These are phyloP conservation scores for Drosophila yooni DNA, from an alignment of 2,888 invertebrate species.

Conservation along the genomic window DNA sequence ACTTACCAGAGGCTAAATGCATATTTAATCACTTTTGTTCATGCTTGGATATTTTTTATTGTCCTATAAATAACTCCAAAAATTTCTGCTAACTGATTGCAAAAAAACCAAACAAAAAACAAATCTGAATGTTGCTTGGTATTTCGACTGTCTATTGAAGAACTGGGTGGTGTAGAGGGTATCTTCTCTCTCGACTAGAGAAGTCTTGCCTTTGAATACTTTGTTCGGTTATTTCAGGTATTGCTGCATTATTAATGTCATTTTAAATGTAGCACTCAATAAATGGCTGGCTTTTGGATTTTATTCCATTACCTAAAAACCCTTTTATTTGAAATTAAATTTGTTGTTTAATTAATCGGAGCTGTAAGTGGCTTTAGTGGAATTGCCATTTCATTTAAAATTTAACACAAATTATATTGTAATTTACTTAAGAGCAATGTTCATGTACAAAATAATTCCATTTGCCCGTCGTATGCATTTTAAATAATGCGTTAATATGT, in stretches of 20 bases:
- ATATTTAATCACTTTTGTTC: background rate
- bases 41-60: background rate
- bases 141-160: background rate
- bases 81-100: background rate
- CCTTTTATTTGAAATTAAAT: constrained; percentile 70
- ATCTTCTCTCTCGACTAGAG: background rate
- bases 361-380: constrained; percentile 44
- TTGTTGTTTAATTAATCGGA: constrained; percentile 74
- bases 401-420: constrained; percentile 56
- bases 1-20: background rate
- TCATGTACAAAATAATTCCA: constrained; percentile 42
- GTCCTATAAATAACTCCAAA: background rate
- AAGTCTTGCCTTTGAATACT: constrained; percentile 13
- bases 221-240: constrained; percentile 54
- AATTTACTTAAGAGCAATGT: constrained; percentile 69
- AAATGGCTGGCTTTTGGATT: constrained; percentile 28
- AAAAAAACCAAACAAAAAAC: fast-evolving
- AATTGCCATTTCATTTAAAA: constrained; percentile 54
- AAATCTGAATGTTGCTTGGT: background rate
- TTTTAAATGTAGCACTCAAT: constrained; percentile 73
- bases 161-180: background rate
- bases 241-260: constrained; percentile 75
- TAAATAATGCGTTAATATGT: constrained; percentile 55
- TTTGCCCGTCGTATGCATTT: constrained; percentile 51
- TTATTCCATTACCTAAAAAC: constrained; percentile 56